Evolutionary conservation across 2,797 vertebrate species (phyloP).

Genomic region (Pygocentrus nattereri): DNA sequence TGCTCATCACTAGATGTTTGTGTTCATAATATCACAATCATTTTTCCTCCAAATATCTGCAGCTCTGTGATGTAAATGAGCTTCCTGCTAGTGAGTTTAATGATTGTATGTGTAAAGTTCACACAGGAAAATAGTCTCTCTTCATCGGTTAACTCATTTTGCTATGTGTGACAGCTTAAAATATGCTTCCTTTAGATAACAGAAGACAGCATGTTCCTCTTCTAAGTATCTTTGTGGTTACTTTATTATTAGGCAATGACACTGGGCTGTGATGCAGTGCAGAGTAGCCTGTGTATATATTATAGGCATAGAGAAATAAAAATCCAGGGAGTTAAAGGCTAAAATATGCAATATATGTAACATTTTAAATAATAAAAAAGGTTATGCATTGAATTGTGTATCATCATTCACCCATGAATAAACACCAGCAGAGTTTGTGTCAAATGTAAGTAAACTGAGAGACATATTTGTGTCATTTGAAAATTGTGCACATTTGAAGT

Average conservation of each 20-base stretch:
- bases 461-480: too few species aligned
- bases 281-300: background rate
- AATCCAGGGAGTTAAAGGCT: too few species aligned
- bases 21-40: background rate
- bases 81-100: background rate
- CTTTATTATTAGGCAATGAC: background rate
- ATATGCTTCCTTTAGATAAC: conserved; percentile 19
- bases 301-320: background rate
- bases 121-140: background rate
- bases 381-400: too few species aligned
- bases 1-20: background rate
- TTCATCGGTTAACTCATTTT: background rate
- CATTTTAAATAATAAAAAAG: too few species aligned
- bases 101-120: background rate
- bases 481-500: too few species aligned
- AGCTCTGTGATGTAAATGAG: background rate
- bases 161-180: background rate
- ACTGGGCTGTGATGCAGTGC: background rate
- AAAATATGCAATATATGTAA: too few species aligned
- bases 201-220: background rate
- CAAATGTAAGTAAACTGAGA: too few species aligned
- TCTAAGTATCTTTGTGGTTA: too few species aligned
- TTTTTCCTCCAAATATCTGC: background rate
- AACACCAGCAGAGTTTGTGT: too few species aligned
- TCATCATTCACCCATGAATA: too few species aligned